Evolutionary conservation across 2,797 vertebrate species (phyloP), one percentile per base, ranked within the genome.

Genomic region (Danionella dracula): DNA sequence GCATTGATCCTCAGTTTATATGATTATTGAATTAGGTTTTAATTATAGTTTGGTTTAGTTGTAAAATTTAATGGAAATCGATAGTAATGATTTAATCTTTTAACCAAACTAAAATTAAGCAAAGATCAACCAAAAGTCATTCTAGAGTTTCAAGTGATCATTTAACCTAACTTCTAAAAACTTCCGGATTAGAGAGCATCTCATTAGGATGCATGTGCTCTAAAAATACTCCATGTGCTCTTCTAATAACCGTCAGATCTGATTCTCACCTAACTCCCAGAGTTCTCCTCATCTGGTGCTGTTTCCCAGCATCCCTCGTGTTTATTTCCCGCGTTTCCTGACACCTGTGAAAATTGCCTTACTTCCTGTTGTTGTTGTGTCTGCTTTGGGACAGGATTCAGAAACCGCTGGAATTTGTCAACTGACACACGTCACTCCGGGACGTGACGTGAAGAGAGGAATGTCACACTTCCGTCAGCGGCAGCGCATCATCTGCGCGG

Each of bases 361-460:
- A 91, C 92, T 96, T 98, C 94, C 96, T 96, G 92, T 92, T 94
- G 94, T 94, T 98, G 90, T 97, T 95, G 92, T 95, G 93, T 94
- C 93, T 95, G 79, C 81, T 80, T 29, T 34, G 74, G 90, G 88
- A 87, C 83, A 87, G 90, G 87, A 93, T 88, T 92, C 84, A 86
- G 85, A 65, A 67, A 45, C 11, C 86, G 76, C 77, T 83, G 83
- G 81, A 84, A 83, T 81, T 79, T 78, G 78, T 82, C 80, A 83
- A 79, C 84, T 81, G 80, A 88, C 81, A 85, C 58, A 82, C 70
- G 66, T 62, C 60, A 77, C 1, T 55, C 56, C 72, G 45, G 29
- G 72, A 34, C 56, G 46, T 59, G 62, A 44, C 50, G 46, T 55
- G 41, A 51, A 51, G 57, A 16, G 54, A 64, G 68, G 45, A 74